Evolutionary conservation across 2,797 vertebrate species (phyloP).

Genomic region (Sphenodon punctatus): DNA sequence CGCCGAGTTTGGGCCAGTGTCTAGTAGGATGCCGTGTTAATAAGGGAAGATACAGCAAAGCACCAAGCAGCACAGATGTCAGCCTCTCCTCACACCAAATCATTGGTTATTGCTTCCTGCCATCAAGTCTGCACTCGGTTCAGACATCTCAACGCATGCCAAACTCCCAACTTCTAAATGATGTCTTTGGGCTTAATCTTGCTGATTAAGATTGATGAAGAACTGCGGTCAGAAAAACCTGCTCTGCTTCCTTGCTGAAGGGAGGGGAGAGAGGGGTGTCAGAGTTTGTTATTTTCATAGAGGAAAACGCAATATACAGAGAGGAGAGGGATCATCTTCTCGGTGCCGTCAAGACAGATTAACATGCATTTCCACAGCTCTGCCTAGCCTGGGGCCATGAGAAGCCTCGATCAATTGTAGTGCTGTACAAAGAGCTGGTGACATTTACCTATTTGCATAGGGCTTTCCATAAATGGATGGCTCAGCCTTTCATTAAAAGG

Average conservation of each 20-base stretch:
- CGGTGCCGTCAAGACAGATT: background rate
- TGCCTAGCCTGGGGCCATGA: background rate
- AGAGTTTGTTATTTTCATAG: background rate
- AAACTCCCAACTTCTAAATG: background rate
- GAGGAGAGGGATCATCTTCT: conserved; percentile 6
- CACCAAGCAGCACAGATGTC: background rate
- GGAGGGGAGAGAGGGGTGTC: background rate
- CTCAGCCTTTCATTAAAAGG: background rate
- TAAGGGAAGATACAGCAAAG: conserved; percentile 10
- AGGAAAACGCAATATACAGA: background rate
- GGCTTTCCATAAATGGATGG: background rate
- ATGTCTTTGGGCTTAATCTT: background rate
- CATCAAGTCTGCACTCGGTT: background rate
- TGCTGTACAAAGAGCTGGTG: background rate
- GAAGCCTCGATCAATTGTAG: background rate
- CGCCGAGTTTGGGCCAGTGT: background rate
- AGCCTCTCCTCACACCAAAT: background rate
- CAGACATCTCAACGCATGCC: background rate
- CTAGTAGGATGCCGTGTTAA: background rate
- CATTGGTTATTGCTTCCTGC: background rate
- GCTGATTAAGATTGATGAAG: conserved; percentile 29
- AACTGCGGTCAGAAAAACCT: background rate
- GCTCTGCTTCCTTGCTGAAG: background rate
- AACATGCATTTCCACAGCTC: background rate
- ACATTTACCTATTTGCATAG: background rate